A percentile compares a stretch with the other conserved stretches of the same genome.
Conservation (phyloP, 30 jellyfish, hydroid and myxozoan genomes). For the Aurelia sp. region DNA sequence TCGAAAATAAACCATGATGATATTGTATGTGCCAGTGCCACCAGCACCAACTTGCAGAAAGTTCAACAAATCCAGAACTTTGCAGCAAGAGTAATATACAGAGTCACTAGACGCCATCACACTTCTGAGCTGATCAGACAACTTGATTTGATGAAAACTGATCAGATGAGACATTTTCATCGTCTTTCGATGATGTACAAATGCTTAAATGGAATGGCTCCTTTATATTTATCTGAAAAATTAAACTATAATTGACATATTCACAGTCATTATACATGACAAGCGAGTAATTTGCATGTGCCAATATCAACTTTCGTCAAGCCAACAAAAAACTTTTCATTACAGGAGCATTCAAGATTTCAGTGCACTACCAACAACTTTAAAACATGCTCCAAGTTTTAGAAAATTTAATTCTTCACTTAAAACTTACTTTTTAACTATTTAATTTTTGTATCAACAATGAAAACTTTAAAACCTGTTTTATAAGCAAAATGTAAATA, state of each 20-base stretch:
- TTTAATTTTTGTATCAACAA: too few relatives aligned
- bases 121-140: constrained; percentile 29
- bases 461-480: too few relatives aligned
- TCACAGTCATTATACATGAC: not conserved
- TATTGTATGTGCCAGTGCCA: constrained; percentile 11
- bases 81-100: constrained; percentile 19
- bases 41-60: constrained; percentile 33
- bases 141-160: too few relatives aligned
- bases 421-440: too few relatives aligned
- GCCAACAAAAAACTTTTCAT: too few relatives aligned
- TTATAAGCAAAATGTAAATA: too few relatives aligned
- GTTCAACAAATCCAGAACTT: constrained; percentile 31
- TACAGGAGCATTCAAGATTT: too few relatives aligned
- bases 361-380: too few relatives aligned
- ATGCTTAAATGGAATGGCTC: constrained; percentile 36
- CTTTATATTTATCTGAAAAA: not conserved
- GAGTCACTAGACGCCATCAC: constrained; percentile 29
- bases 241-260: not conserved
- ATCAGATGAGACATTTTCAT: not conserved
- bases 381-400: too few relatives aligned
- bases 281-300: too few relatives aligned
- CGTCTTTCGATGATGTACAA: constrained; percentile 28
- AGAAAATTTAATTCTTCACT: too few relatives aligned
- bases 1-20: not conserved
- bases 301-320: too few relatives aligned